phyloP scores from a whole-genome alignment of 64 coral and sea anemone species.

The Platygyra sinensis region DNA sequence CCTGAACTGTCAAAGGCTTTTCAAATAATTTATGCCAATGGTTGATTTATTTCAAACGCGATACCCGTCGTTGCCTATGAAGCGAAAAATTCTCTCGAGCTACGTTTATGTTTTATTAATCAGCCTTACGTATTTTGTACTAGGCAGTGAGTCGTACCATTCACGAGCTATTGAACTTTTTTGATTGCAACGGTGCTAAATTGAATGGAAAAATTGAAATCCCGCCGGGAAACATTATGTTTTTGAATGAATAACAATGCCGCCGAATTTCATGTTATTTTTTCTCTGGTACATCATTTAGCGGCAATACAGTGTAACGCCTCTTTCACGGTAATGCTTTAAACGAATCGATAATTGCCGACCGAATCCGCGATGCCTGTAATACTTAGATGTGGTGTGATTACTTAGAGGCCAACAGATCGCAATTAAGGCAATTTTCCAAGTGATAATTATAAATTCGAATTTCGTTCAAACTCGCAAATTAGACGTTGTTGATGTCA shows the following conservation, averaged over 20 bases:
- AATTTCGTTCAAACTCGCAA: background rate
- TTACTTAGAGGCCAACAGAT: constrained; percentile 3
- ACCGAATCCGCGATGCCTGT: background rate
- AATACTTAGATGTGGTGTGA: background rate
- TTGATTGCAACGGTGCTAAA: background rate
- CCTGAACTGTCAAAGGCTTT: background rate
- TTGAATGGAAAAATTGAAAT: background rate
- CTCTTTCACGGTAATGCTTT: constrained; percentile 1
- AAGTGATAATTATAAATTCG: background rate
- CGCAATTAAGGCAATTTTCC: constrained; percentile 4
- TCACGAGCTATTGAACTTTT: background rate
- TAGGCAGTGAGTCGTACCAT: background rate
- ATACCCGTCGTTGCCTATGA: background rate
- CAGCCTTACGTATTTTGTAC: background rate
- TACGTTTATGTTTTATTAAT: background rate
- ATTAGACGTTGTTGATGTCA: background rate
- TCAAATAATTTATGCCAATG: background rate
- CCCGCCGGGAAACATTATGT: constrained; percentile 32
- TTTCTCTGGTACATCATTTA: background rate
- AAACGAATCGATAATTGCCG: constrained; percentile 4
- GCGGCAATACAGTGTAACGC: background rate
- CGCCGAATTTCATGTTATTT: background rate
- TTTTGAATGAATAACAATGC: background rate
- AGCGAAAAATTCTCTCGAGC: background rate
- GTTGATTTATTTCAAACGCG: background rate